Evolutionary conservation across 2,888 invertebrate genomes (phyloP).

Genomic region (Orthosia gracilis): DNA sequence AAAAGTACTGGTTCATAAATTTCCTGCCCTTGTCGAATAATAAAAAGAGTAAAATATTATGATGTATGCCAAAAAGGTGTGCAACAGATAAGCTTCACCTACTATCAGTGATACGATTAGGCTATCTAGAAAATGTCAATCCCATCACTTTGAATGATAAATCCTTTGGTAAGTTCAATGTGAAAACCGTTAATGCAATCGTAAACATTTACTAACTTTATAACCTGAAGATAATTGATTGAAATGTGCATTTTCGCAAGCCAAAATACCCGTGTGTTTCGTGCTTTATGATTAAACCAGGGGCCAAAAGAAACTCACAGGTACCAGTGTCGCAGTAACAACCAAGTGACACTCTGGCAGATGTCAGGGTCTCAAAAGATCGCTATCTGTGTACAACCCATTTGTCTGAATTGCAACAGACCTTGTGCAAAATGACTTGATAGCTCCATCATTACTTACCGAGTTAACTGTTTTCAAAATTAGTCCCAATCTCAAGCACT

Average conservation of each 20-base stretch:
- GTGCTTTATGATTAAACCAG: not conserved
- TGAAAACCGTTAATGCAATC: not conserved
- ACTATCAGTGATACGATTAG: not conserved
- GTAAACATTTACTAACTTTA: too few species aligned
- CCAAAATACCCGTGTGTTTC: not conserved
- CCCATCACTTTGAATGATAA: not conserved
- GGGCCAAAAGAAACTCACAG: not conserved
- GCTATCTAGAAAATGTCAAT: constrained; percentile 24
- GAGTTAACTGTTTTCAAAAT: not conserved
- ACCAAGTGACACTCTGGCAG: not conserved
- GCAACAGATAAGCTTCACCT: not conserved
- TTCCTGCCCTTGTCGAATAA: not conserved
- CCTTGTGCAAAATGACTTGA: constrained; percentile 5
- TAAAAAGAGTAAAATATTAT: not conserved
- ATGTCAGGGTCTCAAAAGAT: constrained; percentile 3
- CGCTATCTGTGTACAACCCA: not conserved
- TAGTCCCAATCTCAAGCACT: not conserved
- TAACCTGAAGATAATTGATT: too few species aligned
- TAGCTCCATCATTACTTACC: not conserved
- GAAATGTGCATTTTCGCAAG: too few species aligned
- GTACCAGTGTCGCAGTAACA: not conserved
- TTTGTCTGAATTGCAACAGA: constrained; percentile 24
- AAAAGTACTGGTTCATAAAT: too few species aligned
- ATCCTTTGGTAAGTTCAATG: constrained; percentile 9
- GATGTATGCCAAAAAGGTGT: not conserved